A percentile compares a stretch with the other conserved stretches of the same genome.
phyloP scores from a whole-genome alignment of 1,140 invertebrate genomes.

The Saccostrea cuccullata region DNA sequence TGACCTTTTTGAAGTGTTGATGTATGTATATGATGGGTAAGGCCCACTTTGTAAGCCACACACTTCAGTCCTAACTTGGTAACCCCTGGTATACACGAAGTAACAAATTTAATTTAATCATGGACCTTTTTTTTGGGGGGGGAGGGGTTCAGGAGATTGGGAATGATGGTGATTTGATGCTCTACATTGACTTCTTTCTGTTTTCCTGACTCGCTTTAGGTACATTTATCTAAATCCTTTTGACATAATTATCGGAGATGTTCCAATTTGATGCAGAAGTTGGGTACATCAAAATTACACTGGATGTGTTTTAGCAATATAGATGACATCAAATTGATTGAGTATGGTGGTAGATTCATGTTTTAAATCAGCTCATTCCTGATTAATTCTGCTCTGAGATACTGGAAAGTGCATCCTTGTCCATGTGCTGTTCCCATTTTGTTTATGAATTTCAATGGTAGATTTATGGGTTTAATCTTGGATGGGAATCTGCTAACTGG shows the following conservation, averaged over 20 bases:
- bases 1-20: neutral
- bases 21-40: neutral
- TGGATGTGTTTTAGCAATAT: neutral
- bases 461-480: constrained; percentile 33
- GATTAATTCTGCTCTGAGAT: constrained; percentile 1
- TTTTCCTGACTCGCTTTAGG: neutral
- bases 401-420: neutral
- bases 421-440: neutral
- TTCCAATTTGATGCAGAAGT: neutral
- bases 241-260: neutral
- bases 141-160: no score
- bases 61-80: no score
- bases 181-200: neutral
- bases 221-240: no score
- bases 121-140: no score
- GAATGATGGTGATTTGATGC: no score
- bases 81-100: no score
- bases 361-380: neutral
- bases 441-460: constrained; percentile 30
- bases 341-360: constrained; percentile 14
- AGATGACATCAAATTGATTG: constrained; percentile 2
- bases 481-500: constrained; percentile 32
- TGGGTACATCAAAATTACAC: constrained; percentile 16
- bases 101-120: no score
- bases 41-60: no score